Evolutionary conservation across 2,888 invertebrate species (phyloP), one percentile per base, ranked within the genome.

Genomic region (Calephelis perditalis): DNA sequence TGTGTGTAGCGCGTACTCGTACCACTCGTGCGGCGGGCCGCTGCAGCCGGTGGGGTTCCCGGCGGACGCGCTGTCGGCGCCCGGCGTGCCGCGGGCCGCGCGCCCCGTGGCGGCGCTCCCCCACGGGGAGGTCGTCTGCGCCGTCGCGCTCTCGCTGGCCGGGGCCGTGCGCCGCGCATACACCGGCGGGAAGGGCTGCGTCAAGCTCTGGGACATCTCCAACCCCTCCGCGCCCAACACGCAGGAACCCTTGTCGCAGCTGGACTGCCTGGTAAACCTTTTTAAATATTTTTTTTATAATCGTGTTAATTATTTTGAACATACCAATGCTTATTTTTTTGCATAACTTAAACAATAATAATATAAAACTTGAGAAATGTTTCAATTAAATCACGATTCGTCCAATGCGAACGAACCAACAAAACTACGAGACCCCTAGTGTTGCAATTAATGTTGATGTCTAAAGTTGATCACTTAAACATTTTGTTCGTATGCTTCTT

Each of bases 151-250:
- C 79, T 96, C 97, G 62, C 92, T 78, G 9, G 68, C 72, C 7
- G 91, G 94, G 77, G 94, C 95, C 7, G 95, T 96, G 66, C 93
- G 97, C 71, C 96, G 97, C 82, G 97, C 98, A n/a, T 99, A 98
- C 87, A 99, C 99, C 0, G 99, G 98, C 37, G 98, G 98, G 67
- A 99, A 98, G 87, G 98, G 98, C 40, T 97, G 98, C 82, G 98
- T 99, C 67, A 99, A 99, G 86, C 96, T 98, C 26, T 98, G 98
- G 98, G 98, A 98, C 82, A 97, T 98, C 73, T 95, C 95, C 73
- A 96, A 96, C 74, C 96, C 96, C 0, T 94, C 94, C 3, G 95
- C 96, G 73, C 95, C 94, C 1, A 95, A 26, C 26, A 26, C 95
- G 59, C 96, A 98, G 46, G 98, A 98, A 69, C 97, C 97, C 7